These are phyloP conservation scores for Epinephelus awoara DNA, from an alignment of 2,797 vertebrate genomes.

Conservation along the genomic window DNA sequence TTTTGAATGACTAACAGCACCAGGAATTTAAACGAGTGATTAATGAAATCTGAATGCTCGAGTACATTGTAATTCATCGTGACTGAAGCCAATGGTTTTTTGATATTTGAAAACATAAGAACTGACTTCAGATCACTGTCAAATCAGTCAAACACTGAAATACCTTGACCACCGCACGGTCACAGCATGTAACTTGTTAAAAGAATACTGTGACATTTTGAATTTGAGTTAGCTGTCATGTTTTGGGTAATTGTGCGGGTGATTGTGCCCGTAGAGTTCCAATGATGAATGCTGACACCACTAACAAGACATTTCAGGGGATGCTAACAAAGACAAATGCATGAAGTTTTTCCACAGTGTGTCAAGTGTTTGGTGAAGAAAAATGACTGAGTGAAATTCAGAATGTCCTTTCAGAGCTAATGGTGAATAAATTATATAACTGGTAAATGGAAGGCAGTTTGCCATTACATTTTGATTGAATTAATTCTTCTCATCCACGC, in stretches of 20 bases:
- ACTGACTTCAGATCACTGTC: constrained; percentile 11
- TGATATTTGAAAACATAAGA: background rate
- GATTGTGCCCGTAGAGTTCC: constrained; percentile 17
- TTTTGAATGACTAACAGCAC: background rate
- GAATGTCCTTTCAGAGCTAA: constrained; percentile 62
- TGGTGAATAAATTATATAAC: constrained; percentile 72
- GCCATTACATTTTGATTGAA: constrained; percentile 64
- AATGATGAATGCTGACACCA: constrained; percentile 66
- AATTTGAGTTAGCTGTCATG: constrained; percentile 41
- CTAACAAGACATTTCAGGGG: constrained; percentile 60
- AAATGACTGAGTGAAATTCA: constrained; percentile 57
- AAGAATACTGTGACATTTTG: constrained; percentile 43
- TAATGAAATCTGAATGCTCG: background rate
- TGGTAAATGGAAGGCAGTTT: constrained; percentile 65
- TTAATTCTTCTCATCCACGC: constrained; percentile 63
- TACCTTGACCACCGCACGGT: constrained; percentile 18
- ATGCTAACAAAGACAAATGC: constrained; percentile 70
- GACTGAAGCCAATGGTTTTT: background rate
- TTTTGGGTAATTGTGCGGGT: constrained; percentile 16
- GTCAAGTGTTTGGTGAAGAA: constrained; percentile 64
- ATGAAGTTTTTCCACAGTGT: constrained; percentile 55
- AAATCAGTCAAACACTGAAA: constrained; percentile 29
- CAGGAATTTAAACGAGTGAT: background rate
- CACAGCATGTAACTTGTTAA: constrained; percentile 11
- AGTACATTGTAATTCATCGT: background rate